Evolutionary conservation across 2,113 vertebrate species (phyloP).

Genomic region (Ochotona curzoniae): DNA sequence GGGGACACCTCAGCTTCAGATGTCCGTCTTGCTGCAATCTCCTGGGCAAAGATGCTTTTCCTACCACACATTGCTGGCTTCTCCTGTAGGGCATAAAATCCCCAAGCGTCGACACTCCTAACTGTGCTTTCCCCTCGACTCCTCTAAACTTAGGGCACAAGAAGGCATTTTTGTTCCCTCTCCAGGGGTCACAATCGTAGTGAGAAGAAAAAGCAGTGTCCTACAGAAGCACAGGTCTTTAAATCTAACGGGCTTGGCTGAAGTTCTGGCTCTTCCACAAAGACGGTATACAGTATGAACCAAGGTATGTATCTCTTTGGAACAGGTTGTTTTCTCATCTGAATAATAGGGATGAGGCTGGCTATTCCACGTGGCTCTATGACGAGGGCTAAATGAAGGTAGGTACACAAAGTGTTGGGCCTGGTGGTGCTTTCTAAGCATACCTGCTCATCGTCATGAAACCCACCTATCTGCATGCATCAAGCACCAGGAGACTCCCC

Average conservation of each 20-base stretch:
- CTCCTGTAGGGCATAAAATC: constrained; percentile 74
- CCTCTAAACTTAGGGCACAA: constrained; percentile 28
- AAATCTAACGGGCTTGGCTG: background rate
- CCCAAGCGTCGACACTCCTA: background rate
- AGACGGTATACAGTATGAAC: background rate
- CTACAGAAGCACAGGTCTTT: background rate
- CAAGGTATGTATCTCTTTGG: background rate
- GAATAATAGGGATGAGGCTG: background rate
- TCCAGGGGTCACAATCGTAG: background rate
- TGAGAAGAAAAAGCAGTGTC: constrained; percentile 18
- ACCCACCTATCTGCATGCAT: background rate
- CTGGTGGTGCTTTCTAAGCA: background rate
- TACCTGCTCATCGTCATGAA: background rate
- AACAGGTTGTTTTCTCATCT: background rate
- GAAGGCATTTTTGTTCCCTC: background rate
- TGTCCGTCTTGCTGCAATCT: constrained; percentile 91
- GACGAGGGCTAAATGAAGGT: constrained; percentile 9
- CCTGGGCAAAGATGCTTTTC: constrained; percentile 96
- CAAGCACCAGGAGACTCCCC: background rate
- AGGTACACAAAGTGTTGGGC: background rate
- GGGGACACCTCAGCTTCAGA: constrained; percentile 75
- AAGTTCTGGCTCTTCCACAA: background rate
- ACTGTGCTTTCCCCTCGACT: background rate
- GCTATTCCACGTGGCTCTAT: background rate
- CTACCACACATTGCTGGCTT: constrained; percentile 82